Conservation (phyloP, 2,888 invertebrate species). For the Andrena hattorfiana region DNA sequence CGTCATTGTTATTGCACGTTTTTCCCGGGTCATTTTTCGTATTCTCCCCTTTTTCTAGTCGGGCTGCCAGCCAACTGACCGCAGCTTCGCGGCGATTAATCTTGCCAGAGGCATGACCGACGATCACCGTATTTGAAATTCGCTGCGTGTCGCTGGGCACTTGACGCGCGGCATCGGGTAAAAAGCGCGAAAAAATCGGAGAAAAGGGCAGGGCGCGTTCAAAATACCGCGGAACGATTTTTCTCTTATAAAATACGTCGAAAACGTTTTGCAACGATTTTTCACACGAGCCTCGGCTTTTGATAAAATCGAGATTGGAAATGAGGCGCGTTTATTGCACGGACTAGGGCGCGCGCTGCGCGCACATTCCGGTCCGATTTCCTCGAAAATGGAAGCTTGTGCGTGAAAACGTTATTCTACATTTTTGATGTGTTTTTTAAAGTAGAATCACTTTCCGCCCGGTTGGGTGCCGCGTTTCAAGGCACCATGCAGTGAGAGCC, state of each 20-base stretch:
- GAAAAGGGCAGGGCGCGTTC: neutral
- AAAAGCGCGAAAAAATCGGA: conserved; percentile 22
- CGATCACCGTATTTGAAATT: conserved; percentile 82
- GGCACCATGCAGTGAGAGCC: neutral
- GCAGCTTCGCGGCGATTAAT: conserved; percentile 79
- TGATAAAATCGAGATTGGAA: conserved; percentile 6
- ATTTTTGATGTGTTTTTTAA: neutral
- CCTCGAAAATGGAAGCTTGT: neutral
- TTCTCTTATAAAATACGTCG: neutral
- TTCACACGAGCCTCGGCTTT: neutral
- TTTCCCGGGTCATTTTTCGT: conserved; percentile 56
- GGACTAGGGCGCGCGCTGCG: neutral
- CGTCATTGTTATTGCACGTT: conserved; percentile 59
- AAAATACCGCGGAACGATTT: neutral
- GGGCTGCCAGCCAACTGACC: conserved; percentile 73
- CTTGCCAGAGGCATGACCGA: conserved; percentile 82
- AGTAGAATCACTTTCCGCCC: neutral
- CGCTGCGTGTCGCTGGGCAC: conserved; percentile 54
- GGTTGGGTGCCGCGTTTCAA: neutral
- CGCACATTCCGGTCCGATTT: neutral
- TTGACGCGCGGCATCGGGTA: conserved; percentile 49
- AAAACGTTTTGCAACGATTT: neutral
- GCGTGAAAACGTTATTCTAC: neutral
- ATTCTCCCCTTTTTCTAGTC: conserved; percentile 71
- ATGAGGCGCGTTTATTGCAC: neutral